These are phyloP conservation scores for Euwallacea fornicatus DNA, from an alignment of 1,140 invertebrate genomes.

Conservation along the genomic window DNA sequence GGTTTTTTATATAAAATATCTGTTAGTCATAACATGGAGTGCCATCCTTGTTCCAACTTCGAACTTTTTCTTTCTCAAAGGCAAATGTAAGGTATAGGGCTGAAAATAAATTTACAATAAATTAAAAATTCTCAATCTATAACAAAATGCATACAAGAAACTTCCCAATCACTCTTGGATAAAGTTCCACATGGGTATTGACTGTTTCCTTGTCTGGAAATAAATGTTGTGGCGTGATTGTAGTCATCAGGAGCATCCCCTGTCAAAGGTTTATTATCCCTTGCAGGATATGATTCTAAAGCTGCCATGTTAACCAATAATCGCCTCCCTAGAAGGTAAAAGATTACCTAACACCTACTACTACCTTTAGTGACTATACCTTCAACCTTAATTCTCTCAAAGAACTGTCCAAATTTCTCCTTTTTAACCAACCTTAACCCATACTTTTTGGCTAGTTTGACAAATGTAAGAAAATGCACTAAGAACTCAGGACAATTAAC, in stretches of 20 bases:
- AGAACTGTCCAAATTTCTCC: constrained; percentile 81
- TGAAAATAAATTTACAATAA: constrained; percentile 58
- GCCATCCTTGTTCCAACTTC: constrained; percentile 63
- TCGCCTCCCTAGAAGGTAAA: constrained; percentile 46
- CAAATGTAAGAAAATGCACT: constrained; percentile 86
- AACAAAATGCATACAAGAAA: constrained; percentile 69
- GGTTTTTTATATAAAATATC: neutral
- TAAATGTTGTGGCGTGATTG: constrained; percentile 67
- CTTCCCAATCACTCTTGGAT: constrained; percentile 92
- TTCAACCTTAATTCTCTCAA: constrained; percentile 65
- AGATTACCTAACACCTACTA: neutral
- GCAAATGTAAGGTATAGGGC: constrained; percentile 83
- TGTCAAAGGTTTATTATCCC: constrained; percentile 59
- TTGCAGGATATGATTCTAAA: constrained; percentile 68
- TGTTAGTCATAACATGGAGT: constrained; percentile 58
- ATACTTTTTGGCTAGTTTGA: constrained; percentile 79
- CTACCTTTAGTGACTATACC: constrained; percentile 35
- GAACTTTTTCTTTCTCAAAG: constrained; percentile 75
- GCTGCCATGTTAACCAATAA: constrained; percentile 77
- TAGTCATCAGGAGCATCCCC: constrained; percentile 69
- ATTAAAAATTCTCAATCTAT: too few relatives aligned
- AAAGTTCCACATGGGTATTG: constrained; percentile 73
- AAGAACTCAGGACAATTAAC: constrained; percentile 99
- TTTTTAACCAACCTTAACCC: constrained; percentile 77
- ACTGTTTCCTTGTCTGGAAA: constrained; percentile 55